Evolutionary conservation across 2,113 vertebrate genomes (phyloP).

Genomic region (Rhinopomastus cyanomelas): DNA sequence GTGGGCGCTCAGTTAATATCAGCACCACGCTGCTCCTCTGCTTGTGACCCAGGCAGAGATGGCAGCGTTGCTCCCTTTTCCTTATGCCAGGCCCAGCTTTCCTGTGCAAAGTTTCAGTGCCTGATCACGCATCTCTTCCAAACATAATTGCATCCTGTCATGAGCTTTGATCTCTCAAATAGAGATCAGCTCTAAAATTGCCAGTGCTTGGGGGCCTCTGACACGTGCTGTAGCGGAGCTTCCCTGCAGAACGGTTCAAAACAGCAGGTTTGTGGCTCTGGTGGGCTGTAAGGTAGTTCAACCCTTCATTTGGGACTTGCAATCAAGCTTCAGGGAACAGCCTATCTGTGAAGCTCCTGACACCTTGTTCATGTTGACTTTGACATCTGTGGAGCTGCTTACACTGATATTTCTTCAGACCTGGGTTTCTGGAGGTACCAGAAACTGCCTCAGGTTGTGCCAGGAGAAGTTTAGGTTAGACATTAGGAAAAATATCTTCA

Average conservation of each 20-base stretch:
- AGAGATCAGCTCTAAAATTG: constrained; percentile 1
- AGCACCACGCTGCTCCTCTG: background rate
- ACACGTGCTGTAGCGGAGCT: background rate
- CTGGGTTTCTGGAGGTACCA: background rate
- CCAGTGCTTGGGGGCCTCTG: background rate
- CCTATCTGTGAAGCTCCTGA: background rate
- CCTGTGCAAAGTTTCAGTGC: background rate
- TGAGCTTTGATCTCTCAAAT: constrained; percentile 23
- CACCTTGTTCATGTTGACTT: rapidly evolving
- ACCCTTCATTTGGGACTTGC: background rate
- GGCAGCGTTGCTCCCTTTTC: background rate
- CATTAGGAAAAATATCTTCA: too few relatives aligned
- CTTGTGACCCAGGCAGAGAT: background rate
- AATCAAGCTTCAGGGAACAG: background rate
- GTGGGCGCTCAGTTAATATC: background rate
- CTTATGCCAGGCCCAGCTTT: background rate
- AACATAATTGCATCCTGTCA: background rate
- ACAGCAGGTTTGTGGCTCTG: background rate
- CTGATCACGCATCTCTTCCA: constrained; percentile 8
- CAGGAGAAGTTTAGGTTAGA: background rate
- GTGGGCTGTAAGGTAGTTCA: background rate
- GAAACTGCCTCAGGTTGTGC: background rate
- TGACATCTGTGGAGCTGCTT: background rate
- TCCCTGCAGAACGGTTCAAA: background rate
- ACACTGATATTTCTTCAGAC: background rate